Evolutionary conservation across 2,113 vertebrate species (phyloP), one percentile per base, ranked within the genome.

Genomic region (Calyptomena viridis): DNA sequence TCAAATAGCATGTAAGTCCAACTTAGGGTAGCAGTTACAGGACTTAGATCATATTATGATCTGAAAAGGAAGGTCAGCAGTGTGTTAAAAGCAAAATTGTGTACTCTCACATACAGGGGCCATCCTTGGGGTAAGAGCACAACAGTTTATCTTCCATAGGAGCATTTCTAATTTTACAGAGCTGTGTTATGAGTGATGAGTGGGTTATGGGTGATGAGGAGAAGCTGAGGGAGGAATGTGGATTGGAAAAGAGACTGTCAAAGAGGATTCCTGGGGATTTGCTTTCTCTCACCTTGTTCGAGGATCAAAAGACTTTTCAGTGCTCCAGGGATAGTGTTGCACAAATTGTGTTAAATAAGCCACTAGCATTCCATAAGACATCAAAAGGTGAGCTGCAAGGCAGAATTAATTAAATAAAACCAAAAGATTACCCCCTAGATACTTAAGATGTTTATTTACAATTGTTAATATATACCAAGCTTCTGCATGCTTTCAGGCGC

Each of bases 381-480:
- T 88, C 68, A 86, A 77, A 94, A 90, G 68, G 28, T 88, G 79
- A 94, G 72, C 72, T 92, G 55, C 59, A 59, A 67, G 66, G 39
- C 30, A 59, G 55, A 31, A 89, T 79, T 83, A 92, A 75, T 92
- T 95, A 84, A 80, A 76, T 50, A 13, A 47, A 86, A 46, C 23
- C 49, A 76, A 69, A 92, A 68, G 58, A 87, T 44, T n/a, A 68
- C 3, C 67, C 20, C 2, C n/a, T 20, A 44, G 64, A 84, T 81
- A 49, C 44, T 85, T 90, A 76, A 56, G 9, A 49, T 8, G 1
- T 64, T 78, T 12, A 40, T 35, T 89, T 91, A 21, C 35, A 71
- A 7, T 74, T 74, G 39, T 77, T 84, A 78, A 39, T 81, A 33
- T 24, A 27, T 39, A 31, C 47, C 35, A 40, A 69, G 72, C 39